Percentiles rank a stretch among this genome's conserved stretches.
phyloP scores from a whole-genome alignment of 1,140 invertebrate genomes.

The Bombus pyrosoma region DNA sequence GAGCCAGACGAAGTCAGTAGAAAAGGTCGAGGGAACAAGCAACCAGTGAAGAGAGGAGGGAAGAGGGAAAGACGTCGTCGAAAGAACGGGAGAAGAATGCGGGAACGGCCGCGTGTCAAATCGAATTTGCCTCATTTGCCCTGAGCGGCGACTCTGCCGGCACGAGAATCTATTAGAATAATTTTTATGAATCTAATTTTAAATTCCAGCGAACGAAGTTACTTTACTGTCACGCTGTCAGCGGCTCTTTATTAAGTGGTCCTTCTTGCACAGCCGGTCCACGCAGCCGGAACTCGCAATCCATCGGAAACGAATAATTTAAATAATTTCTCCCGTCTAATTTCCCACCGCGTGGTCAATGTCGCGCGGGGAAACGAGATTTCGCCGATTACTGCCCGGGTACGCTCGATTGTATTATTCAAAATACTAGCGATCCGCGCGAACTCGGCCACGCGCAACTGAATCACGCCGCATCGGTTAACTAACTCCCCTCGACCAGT shows the following conservation, averaged over 20 bases:
- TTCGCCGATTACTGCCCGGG: conserved; percentile 36
- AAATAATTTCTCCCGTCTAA: conserved; percentile 68
- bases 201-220: conserved; percentile 80
- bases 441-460: not conserved
- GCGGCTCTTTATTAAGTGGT: conserved; percentile 76
- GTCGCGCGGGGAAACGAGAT: conserved; percentile 37
- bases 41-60: conserved; percentile 8
- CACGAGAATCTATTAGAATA: conserved; percentile 82
- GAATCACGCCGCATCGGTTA: not conserved
- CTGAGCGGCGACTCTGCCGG: conserved; percentile 64
- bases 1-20: not conserved
- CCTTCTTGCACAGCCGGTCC: conserved; percentile 57
- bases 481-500: not conserved
- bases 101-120: conserved; percentile 77
- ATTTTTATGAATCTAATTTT: conserved; percentile 83
- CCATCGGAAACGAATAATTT: conserved; percentile 71
- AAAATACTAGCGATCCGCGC: conserved; percentile 8
- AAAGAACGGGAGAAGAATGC: conserved; percentile 65
- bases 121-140: conserved; percentile 82
- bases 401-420: conserved; percentile 22
- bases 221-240: conserved; percentile 78
- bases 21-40: not conserved
- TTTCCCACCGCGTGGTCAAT: conserved; percentile 40
- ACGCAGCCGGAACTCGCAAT: conserved; percentile 35
- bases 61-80: conserved; percentile 45